Evolutionary conservation across 2,113 vertebrate genomes (phyloP), one percentile per base, ranked within the genome.

Genomic region (Lagopus leucura): DNA sequence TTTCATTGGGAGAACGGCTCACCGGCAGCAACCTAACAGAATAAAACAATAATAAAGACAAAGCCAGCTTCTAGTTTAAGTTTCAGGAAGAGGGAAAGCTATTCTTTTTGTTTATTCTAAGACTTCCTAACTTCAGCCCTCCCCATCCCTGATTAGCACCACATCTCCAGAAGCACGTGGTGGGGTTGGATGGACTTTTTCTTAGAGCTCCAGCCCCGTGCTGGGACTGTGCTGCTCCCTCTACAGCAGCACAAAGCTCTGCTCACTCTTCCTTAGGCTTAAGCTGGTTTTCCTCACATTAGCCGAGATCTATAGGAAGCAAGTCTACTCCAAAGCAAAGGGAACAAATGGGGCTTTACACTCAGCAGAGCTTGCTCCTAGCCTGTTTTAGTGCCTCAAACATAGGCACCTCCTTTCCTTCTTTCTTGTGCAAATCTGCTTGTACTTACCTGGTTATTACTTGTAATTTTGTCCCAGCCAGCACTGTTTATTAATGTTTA

Each of bases 391-490:
- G 65, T 75, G 43, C 34, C 48, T 81, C 40, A 19, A 47, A 24
- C 0, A 4, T 20, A 0, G 0, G 40, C 82, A 81, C 48, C 76
- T 78, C 27, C 66, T 93, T 89, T 84, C 40, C 10, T 58, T 65
- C 92, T 93, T 93, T 89, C 88, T 92, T 93, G 77, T 93, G 90
- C 80, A 92, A 94, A 94, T 90, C 73, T 21, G 25, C 34, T 55
- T 52, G 50, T 2, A 1, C 72, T 86, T 22, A 93, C 90, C 40
- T 79, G 47, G 20, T 93, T 76, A 92, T 96, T 95, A 93, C 64
- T 92, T 84, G 63, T n/a, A 55, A 40, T 89, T 90, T 81, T 79
- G 78, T 18, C 63, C 54, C 71, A 58, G 40, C 58, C 21, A 40
- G 0, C 1, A 52, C 40, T 47, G 83, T 82, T 90, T 93, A 88